These are phyloP conservation scores for Thaumetopoea pityocampa DNA, from an alignment of 1,140 invertebrate genomes.

Conservation along the genomic window DNA sequence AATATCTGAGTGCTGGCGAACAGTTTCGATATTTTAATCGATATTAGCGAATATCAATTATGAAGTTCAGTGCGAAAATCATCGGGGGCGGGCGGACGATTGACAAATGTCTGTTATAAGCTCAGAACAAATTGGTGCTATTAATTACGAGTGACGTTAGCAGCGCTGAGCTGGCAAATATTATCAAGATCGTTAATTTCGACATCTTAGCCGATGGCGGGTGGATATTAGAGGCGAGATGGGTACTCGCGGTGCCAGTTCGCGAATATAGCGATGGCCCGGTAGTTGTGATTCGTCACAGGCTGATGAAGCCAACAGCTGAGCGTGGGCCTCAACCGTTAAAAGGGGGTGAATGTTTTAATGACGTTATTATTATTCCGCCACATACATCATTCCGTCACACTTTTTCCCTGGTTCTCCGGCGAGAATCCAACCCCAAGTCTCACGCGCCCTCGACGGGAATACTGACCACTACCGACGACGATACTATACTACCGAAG, in stretches of 20 bases:
- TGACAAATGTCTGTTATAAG: slow-evolving; percentile 74
- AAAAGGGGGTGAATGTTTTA: no score
- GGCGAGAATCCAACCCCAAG: no score
- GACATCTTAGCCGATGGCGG: slow-evolving; percentile 58
- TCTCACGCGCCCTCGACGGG: no score
- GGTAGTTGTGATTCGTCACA: no score
- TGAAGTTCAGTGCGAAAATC: slow-evolving; percentile 68
- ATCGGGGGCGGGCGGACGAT: slow-evolving; percentile 55
- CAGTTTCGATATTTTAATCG: slow-evolving; percentile 44
- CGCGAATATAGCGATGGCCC: no score
- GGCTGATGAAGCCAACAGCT: no score
- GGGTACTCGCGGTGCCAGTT: background rate
- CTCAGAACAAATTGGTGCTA: slow-evolving; percentile 71
- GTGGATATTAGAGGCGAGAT: slow-evolving; percentile 48
- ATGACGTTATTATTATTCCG: no score
- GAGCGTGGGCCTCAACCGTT: no score
- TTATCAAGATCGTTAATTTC: slow-evolving; percentile 75
- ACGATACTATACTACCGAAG: no score
- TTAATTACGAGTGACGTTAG: slow-evolving; percentile 63
- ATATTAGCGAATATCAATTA: slow-evolving; percentile 63
- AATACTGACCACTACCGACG: no score
- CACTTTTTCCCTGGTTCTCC: no score
- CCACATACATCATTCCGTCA: no score
- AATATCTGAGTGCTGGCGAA: slow-evolving; percentile 36
- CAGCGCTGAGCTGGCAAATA: slow-evolving; percentile 69